A percentile compares a stretch with the other conserved stretches of the same genome.
Evolutionary conservation across 2,888 invertebrate species (phyloP).

Genomic region (Argyra leucocephala): DNA sequence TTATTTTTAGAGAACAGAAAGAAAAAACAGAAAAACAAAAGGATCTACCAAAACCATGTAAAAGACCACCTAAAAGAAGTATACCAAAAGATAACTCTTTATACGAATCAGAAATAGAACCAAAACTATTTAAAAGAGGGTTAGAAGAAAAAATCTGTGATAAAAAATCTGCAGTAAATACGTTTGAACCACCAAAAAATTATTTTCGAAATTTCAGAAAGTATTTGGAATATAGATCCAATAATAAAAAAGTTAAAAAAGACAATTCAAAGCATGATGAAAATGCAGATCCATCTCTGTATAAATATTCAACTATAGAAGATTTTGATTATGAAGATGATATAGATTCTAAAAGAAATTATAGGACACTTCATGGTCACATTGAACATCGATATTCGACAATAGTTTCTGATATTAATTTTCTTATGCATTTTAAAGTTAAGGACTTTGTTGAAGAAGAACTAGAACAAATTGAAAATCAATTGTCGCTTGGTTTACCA

Average conservation of each 20-base stretch:
- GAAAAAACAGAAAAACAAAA: neutral
- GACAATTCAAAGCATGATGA: neutral
- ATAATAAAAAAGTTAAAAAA: slow-evolving; percentile 15
- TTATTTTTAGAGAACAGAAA: neutral
- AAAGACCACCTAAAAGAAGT: slow-evolving; percentile 19
- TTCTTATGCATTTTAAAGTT: slow-evolving; percentile 35
- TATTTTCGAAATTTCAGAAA: slow-evolving; percentile 19
- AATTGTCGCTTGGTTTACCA: neutral
- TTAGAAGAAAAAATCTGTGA: slow-evolving; percentile 28
- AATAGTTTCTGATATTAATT: slow-evolving; percentile 34
- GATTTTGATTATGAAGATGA: slow-evolving; percentile 36
- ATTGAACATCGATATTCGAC: slow-evolving; percentile 41
- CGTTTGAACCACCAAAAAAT: slow-evolving; percentile 18
- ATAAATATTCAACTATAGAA: slow-evolving; percentile 33
- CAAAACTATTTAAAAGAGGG: slow-evolving; percentile 31
- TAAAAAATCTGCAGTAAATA: slow-evolving; percentile 8
- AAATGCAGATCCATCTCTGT: slow-evolving; percentile 33
- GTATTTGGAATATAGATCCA: slow-evolving; percentile 19
- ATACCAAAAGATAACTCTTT: slow-evolving; percentile 31
- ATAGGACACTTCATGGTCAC: slow-evolving; percentile 36
- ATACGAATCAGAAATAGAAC: slow-evolving; percentile 30
- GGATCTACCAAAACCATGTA: neutral
- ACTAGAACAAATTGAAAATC: slow-evolving; percentile 25
- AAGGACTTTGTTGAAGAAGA: slow-evolving; percentile 37
- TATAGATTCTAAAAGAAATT: slow-evolving; percentile 37